Evolutionary conservation across 1,140 invertebrate genomes (phyloP).

Genomic region (Drosophila willistoni): DNA sequence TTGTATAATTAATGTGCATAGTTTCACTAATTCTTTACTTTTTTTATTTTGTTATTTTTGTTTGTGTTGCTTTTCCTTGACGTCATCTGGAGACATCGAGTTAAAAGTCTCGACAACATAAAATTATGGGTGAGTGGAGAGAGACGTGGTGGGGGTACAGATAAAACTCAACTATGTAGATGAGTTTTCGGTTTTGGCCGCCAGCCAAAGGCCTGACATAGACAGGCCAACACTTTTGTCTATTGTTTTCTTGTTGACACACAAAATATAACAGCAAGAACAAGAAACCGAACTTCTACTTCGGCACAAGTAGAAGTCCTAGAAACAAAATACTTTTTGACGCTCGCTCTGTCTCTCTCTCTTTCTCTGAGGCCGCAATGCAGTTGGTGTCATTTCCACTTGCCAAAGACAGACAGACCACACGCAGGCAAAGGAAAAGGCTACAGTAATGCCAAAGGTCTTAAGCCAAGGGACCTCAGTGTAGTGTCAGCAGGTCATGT

Average conservation of each 20-base stretch:
- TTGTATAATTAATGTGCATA: slow-evolving; percentile 59
- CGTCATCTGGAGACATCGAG: slow-evolving; percentile 18
- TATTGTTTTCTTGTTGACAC: slow-evolving; percentile 58
- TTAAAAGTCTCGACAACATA: background rate
- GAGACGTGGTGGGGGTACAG: background rate
- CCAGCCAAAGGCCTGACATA: slow-evolving; percentile 63
- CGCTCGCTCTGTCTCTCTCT: slow-evolving; percentile 43
- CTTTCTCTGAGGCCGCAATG: slow-evolving; percentile 51
- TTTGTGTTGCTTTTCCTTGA: slow-evolving; percentile 22
- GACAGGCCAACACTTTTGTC: slow-evolving; percentile 73
- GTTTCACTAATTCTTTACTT: slow-evolving; percentile 49
- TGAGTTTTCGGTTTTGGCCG: slow-evolving; percentile 61
- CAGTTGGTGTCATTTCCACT: slow-evolving; percentile 70
- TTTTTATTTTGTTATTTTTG: background rate
- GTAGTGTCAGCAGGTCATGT: slow-evolving; percentile 18
- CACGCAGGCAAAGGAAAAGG: slow-evolving; percentile 24
- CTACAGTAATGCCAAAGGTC: background rate
- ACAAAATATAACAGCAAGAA: slow-evolving; percentile 27
- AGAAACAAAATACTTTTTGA: slow-evolving; percentile 69
- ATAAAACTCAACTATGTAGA: slow-evolving; percentile 30
- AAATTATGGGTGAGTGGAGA: slow-evolving; percentile 2
- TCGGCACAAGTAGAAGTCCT: slow-evolving; percentile 45
- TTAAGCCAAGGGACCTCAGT: background rate
- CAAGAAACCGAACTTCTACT: slow-evolving; percentile 52
- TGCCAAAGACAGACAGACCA: slow-evolving; percentile 42